Evolutionary conservation across 2,113 vertebrate genomes (phyloP).

Genomic region (Cygnus buccinator): DNA sequence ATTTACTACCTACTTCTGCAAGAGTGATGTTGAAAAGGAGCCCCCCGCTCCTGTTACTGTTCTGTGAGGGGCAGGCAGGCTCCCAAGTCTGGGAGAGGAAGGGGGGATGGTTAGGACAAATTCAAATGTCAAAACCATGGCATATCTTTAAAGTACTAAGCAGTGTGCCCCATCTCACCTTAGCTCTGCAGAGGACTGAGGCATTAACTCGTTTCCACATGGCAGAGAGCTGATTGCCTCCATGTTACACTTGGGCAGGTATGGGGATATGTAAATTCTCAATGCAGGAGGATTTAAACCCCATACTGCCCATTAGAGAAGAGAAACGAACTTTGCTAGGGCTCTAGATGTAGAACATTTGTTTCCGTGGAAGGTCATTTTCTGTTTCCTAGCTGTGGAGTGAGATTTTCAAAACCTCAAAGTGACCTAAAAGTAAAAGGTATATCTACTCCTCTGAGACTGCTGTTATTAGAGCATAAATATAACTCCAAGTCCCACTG

Average conservation of each 20-base stretch:
- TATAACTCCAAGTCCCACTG: neutral
- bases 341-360: neutral
- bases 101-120: neutral
- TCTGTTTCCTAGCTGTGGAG: neutral
- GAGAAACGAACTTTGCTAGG: neutral
- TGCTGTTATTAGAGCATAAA: neutral
- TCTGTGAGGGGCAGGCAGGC: neutral
- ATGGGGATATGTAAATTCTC: neutral
- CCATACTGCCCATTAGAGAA: neutral
- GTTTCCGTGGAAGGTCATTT: slow-evolving; percentile 23
- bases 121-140: neutral
- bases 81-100: neutral
- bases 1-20: neutral
- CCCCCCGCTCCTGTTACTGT: neutral
- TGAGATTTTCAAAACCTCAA: neutral
- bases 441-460: neutral
- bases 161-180: neutral
- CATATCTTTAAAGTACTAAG: neutral
- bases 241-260: neutral
- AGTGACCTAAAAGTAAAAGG: neutral
- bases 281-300: neutral
- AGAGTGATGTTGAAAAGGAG: neutral
- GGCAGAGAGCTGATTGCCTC: neutral
- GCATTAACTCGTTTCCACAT: neutral
- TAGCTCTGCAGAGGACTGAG: neutral